Conservation (phyloP, 2,888 invertebrate species). For the Hyposoter didymator region DNA sequence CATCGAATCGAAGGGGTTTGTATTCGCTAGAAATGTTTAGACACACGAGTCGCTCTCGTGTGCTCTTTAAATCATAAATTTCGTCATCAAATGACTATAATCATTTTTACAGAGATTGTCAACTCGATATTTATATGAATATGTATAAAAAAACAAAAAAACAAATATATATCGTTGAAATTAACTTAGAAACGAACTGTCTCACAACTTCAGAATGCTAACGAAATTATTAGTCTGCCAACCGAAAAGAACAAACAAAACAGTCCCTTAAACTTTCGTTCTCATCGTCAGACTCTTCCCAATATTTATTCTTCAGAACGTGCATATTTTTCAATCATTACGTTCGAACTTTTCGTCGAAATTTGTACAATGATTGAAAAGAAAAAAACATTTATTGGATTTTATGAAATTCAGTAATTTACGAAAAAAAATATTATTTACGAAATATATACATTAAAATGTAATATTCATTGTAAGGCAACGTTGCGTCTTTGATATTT, state of each 20-base stretch:
- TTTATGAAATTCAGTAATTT: constrained; percentile 47
- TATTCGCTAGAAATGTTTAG: constrained; percentile 74
- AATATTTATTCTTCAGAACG: background rate
- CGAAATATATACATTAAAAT: constrained; percentile 60
- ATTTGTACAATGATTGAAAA: background rate
- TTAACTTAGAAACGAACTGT: constrained; percentile 48
- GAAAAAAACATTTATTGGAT: constrained; percentile 2
- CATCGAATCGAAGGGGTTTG: constrained; percentile 80
- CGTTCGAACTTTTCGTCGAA: constrained; percentile 26
- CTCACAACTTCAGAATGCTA: constrained; percentile 46
- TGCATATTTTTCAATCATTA: constrained; percentile 14
- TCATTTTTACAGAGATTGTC: constrained; percentile 73
- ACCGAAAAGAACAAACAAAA: background rate
- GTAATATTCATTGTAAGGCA: constrained; percentile 72
- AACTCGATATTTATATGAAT: constrained; percentile 45
- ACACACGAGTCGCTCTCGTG: constrained; percentile 70
- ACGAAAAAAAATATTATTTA: constrained; percentile 70
- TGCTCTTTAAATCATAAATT: constrained; percentile 72
- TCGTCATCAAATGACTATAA: constrained; percentile 82
- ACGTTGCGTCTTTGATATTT: constrained; percentile 73
- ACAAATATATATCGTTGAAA: constrained; percentile 19
- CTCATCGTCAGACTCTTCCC: constrained; percentile 28
- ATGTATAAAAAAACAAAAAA: constrained; percentile 11
- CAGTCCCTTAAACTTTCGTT: constrained; percentile 67
- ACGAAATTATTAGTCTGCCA: constrained; percentile 67